Percentiles rank a stretch among this genome's conserved stretches.
Conservation (phyloP, 2,888 invertebrate species). For the Netelia melanura region DNA sequence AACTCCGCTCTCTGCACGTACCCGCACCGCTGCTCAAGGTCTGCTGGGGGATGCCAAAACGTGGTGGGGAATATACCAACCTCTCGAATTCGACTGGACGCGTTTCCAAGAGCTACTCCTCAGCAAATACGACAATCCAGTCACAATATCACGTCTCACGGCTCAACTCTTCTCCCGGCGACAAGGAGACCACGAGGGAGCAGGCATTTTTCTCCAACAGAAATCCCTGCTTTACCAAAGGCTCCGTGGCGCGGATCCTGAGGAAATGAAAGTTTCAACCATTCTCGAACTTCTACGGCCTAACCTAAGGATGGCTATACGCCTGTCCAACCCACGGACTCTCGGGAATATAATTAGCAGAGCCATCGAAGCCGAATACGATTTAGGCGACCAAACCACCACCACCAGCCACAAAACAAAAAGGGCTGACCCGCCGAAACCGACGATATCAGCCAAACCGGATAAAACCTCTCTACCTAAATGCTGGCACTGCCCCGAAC, state of each 20-base stretch:
- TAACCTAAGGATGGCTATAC: not conserved
- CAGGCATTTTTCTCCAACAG: too few species aligned
- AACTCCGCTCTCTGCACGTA: not conserved
- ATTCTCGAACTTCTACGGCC: constrained; percentile 18
- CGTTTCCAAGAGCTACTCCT: not conserved
- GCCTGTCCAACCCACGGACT: not conserved
- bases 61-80: not conserved
- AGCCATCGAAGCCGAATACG: constrained; percentile 21
- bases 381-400: not conserved
- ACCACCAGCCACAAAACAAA: not conserved
- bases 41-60: constrained; percentile 1
- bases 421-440: too few species aligned
- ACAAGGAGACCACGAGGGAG: too few species aligned
- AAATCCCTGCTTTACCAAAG: too few species aligned
- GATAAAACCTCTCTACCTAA: constrained; percentile 1
- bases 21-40: not conserved
- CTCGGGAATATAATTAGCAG: not conserved
- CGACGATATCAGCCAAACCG: too few species aligned
- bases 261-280: not conserved
- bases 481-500: not conserved
- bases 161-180: constrained; percentile 10
- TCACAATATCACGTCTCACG: not conserved
- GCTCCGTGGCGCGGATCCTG: too few species aligned
- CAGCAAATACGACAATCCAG: not conserved
- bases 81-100: constrained; percentile 6